A percentile compares a stretch with the other conserved stretches of the same genome.
These are phyloP conservation scores for Oxycera nigricornis DNA, from an alignment of 2,888 invertebrate species.

Conservation along the genomic window DNA sequence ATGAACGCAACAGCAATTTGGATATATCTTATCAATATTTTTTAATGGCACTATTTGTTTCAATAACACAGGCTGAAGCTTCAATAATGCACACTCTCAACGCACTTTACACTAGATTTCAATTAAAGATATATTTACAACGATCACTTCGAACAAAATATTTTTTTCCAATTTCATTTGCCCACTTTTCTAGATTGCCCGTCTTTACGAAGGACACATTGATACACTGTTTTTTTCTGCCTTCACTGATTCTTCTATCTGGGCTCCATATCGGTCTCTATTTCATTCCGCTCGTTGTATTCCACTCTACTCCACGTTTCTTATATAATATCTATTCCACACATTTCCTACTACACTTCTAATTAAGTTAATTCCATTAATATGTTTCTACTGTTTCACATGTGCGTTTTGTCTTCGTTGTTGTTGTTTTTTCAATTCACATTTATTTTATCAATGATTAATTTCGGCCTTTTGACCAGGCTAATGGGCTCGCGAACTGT, in stretches of 20 bases:
- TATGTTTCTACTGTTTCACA: slow-evolving; percentile 18
- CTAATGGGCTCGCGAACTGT: not conserved
- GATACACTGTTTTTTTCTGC: not conserved
- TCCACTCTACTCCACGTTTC: not conserved
- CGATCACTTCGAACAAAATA: not conserved
- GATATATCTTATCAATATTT: not conserved
- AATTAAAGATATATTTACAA: not conserved
- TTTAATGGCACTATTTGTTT: not conserved
- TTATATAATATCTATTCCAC: slow-evolving; percentile 18
- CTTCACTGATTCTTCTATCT: not conserved
- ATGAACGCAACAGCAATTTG: too few species aligned
- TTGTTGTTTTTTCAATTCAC: not conserved
- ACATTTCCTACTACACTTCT: slow-evolving; percentile 15
- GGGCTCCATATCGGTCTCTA: not conserved
- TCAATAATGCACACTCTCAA: slow-evolving; percentile 6
- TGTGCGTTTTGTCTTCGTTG: slow-evolving; percentile 11
- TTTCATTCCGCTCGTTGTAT: not conserved
- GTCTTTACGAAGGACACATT: slow-evolving; percentile 1
- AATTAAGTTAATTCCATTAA: slow-evolving; percentile 31
- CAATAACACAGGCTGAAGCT: not conserved
- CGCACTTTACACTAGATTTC: not conserved
- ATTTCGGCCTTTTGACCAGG: not conserved
- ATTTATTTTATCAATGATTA: slow-evolving; percentile 2
- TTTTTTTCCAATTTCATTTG: not conserved
- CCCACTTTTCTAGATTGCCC: too few species aligned